These are phyloP conservation scores for Drosophila demipolita DNA, from an alignment of 2,888 invertebrate species.

Conservation along the genomic window DNA sequence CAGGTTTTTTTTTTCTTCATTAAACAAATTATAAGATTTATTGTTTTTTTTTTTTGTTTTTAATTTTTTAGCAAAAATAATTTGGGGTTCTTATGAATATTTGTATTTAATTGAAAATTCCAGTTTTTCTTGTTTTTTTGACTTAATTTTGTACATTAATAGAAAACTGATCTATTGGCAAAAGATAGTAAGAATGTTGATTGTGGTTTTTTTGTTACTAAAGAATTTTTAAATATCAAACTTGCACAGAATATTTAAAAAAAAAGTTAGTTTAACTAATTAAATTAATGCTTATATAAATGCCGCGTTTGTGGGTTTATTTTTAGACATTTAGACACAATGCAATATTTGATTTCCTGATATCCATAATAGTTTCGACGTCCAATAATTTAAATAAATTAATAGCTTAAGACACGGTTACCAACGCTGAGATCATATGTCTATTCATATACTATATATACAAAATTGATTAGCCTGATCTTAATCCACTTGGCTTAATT, in stretches of 20 bases:
- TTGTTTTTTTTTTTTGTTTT: constrained; percentile 31
- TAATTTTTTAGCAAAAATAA: constrained; percentile 43
- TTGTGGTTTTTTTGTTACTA: constrained; percentile 8
- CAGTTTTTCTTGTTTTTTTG: constrained; percentile 75
- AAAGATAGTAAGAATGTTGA: constrained; percentile 37
- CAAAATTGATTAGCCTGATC: constrained; percentile 55
- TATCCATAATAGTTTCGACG: constrained; percentile 48
- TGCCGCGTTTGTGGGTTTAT: constrained; percentile 22
- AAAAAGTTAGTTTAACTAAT: constrained; percentile 63
- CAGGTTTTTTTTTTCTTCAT: constrained; percentile 64
- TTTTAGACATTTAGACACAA: constrained; percentile 27
- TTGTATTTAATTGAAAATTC: constrained; percentile 77
- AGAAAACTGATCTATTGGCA: constrained; percentile 73
- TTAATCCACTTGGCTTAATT: constrained; percentile 63
- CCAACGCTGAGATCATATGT: constrained; percentile 58
- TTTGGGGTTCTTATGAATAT: constrained; percentile 31
- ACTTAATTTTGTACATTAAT: constrained; percentile 69
- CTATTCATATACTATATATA: not conserved
- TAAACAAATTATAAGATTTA: constrained; percentile 64
- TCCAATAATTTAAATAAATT: constrained; percentile 68
- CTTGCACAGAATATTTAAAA: constrained; percentile 41
- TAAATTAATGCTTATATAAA: constrained; percentile 73
- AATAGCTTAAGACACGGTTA: constrained; percentile 54
- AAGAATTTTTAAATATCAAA: constrained; percentile 51
- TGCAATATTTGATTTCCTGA: constrained; percentile 66